phyloP scores from a whole-genome alignment of 2,888 invertebrate species.

The Thecophora atra region DNA sequence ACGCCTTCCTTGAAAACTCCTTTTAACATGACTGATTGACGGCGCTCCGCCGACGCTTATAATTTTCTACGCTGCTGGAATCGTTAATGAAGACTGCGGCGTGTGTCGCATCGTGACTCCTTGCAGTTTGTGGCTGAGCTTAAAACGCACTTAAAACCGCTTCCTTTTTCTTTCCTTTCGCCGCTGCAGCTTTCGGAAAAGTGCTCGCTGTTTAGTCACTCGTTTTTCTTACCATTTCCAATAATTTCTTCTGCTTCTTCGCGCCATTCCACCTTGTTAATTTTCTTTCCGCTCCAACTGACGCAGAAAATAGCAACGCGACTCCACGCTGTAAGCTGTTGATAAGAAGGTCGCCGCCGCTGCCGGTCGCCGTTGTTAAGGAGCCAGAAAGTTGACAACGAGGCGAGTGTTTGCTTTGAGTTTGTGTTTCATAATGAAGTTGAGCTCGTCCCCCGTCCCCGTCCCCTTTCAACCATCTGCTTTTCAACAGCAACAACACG shows the following conservation, averaged over 20 bases:
- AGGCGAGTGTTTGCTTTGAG: conserved; percentile 18
- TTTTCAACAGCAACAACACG: neutral
- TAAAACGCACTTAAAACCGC: conserved; percentile 25
- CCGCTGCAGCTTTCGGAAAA: conserved; percentile 1
- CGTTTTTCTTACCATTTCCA: neutral
- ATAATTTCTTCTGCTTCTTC: conserved; percentile 1
- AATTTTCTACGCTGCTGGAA: conserved; percentile 40
- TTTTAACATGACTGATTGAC: neutral
- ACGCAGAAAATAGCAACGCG: conserved; percentile 18
- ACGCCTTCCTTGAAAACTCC: neutral
- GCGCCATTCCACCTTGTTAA: neutral
- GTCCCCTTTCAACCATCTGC: neutral
- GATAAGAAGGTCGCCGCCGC: neutral
- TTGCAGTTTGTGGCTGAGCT: neutral
- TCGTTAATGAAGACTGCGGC: conserved; percentile 28
- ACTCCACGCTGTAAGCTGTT: neutral
- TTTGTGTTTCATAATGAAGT: conserved; percentile 16
- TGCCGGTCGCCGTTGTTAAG: neutral
- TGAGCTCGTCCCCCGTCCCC: neutral
- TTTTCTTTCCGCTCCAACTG: conserved; percentile 1
- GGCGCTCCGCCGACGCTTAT: conserved; percentile 17
- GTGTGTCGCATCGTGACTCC: neutral
- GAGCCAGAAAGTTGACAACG: conserved; percentile 1
- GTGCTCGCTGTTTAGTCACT: too few species aligned
- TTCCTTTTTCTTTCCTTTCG: conserved; percentile 12